A percentile compares a stretch with the other conserved stretches of the same genome.
Evolutionary conservation across 2,888 invertebrate genomes (phyloP).

Genomic region (Lysandra coridon): DNA sequence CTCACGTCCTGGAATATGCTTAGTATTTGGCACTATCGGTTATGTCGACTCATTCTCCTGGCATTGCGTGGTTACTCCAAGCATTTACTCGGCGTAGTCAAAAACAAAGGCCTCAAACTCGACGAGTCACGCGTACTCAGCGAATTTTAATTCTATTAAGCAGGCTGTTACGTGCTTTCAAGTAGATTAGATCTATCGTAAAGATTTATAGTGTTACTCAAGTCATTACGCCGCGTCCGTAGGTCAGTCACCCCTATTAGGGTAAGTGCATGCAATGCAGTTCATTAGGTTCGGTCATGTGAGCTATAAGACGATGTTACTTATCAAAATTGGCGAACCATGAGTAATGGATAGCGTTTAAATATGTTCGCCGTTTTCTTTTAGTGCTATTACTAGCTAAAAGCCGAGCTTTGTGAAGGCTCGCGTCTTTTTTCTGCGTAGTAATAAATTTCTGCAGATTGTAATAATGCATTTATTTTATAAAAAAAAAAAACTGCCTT

Average conservation of each 20-base stretch:
- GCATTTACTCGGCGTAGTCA: background rate
- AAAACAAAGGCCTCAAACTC: background rate
- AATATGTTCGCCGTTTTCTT: too few relatives aligned
- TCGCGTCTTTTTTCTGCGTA: too few relatives aligned
- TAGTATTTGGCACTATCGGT: too few relatives aligned
- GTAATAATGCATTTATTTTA: too few relatives aligned
- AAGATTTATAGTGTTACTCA: conserved; percentile 22
- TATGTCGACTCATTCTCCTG: background rate
- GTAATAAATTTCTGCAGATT: too few relatives aligned
- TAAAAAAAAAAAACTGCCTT: too few relatives aligned
- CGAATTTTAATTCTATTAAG: conserved; percentile 14
- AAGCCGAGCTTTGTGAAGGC: too few relatives aligned
- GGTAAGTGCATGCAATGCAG: conserved; percentile 29
- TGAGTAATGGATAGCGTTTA: background rate
- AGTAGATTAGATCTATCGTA: conserved; percentile 13
- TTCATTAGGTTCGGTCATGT: conserved; percentile 22
- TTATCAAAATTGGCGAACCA: background rate
- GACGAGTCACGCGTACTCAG: background rate
- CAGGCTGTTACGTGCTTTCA: conserved; percentile 17
- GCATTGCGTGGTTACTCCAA: background rate
- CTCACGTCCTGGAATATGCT: too few relatives aligned
- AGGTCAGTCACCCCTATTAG: conserved; percentile 34
- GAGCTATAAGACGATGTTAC: background rate
- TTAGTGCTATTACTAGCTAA: too few relatives aligned
- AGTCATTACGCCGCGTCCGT: conserved; percentile 23